phyloP scores from a whole-genome alignment of 1,140 invertebrate species.

The Dufourea novaeangliae region DNA sequence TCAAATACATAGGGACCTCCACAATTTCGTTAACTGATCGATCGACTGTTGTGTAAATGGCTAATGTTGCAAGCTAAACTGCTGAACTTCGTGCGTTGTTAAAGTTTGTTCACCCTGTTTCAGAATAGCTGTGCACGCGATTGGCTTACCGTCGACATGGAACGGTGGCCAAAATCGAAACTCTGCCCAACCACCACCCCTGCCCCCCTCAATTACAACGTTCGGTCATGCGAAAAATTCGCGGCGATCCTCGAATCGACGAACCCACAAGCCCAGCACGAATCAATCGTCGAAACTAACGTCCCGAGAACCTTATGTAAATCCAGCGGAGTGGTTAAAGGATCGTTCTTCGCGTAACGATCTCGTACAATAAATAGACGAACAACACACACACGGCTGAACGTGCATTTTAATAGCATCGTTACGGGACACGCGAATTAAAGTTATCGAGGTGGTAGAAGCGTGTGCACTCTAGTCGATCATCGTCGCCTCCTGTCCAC shows the following conservation, averaged over 20 bases:
- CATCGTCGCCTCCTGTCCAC: background rate
- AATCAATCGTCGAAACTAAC: background rate
- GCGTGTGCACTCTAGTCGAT: background rate
- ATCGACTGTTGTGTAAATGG: too few species aligned
- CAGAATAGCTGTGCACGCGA: too few species aligned
- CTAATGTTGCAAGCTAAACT: too few species aligned
- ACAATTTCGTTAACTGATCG: too few species aligned
- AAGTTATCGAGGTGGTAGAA: background rate
- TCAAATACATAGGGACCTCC: too few species aligned
- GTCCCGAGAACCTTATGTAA: background rate
- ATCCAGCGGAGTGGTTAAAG: too few species aligned
- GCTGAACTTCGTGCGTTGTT: too few species aligned
- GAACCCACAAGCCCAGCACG: background rate
- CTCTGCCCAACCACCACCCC: background rate
- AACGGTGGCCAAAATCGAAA: background rate
- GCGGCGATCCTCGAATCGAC: background rate
- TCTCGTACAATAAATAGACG: too few species aligned
- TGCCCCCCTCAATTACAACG: constrained; percentile 15
- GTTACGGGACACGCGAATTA: background rate
- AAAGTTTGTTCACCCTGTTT: too few species aligned
- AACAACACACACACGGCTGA: background rate
- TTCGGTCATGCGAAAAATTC: constrained; percentile 16
- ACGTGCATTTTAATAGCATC: background rate
- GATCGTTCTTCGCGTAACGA: background rate
- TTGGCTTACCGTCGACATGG: too few species aligned